Evolutionary conservation across 2,113 vertebrate genomes (phyloP).

Genomic region (Notechis scutatus): DNA sequence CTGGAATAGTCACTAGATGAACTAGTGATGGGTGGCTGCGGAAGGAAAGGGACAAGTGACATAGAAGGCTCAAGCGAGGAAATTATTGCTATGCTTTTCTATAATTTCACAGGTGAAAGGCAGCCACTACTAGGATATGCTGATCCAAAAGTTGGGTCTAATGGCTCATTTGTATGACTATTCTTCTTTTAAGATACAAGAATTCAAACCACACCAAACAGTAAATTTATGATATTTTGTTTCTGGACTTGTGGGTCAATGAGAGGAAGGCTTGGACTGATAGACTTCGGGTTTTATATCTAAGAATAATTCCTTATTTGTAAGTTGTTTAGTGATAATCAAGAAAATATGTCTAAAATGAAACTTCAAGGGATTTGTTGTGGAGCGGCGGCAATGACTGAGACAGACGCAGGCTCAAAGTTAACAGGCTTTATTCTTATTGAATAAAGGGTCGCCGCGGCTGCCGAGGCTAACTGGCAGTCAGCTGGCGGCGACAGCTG

Average conservation of each 20-base stretch:
- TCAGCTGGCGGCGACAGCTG: too few relatives aligned
- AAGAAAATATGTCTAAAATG: background rate
- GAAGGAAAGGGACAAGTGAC: fast-evolving
- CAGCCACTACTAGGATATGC: background rate
- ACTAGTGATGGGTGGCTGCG: background rate
- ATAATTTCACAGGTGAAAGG: background rate
- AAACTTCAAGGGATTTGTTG: background rate
- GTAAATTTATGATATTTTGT: background rate
- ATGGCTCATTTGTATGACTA: background rate
- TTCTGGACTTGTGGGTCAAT: background rate
- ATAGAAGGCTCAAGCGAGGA: background rate
- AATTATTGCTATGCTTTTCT: background rate
- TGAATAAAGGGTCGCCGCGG: too few relatives aligned
- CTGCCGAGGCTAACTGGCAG: too few relatives aligned
- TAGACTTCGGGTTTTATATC: background rate
- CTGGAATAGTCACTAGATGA: background rate
- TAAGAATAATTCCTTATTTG: background rate
- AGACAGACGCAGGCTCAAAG: too few relatives aligned
- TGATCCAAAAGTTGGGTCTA: background rate
- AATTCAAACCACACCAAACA: background rate
- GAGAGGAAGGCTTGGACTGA: background rate
- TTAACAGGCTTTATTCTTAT: too few relatives aligned
- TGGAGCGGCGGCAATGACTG: too few relatives aligned
- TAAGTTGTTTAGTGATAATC: background rate
- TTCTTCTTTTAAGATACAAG: background rate